Conservation (phyloP, 2,113 vertebrate species). For the Gavialis gangeticus region DNA sequence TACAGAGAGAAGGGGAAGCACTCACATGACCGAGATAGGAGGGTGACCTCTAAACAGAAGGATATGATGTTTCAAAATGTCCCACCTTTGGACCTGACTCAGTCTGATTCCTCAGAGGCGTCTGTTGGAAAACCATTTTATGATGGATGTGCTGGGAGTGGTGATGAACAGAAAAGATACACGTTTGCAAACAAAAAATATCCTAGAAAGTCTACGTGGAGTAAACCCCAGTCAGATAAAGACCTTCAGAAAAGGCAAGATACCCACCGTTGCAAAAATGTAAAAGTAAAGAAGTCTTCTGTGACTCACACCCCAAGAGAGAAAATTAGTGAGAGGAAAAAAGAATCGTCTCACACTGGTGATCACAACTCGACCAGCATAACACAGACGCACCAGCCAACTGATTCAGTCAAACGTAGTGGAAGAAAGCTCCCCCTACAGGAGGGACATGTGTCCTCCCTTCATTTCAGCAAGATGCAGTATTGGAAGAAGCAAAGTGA, state of each 20-base stretch:
- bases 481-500: conserved; percentile 84
- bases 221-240: conserved; percentile 82
- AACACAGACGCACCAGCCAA: conserved; percentile 59
- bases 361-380: conserved; percentile 56
- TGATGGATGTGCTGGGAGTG: conserved; percentile 69
- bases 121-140: conserved; percentile 71
- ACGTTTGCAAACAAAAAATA: conserved; percentile 76
- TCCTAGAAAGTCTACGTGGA: conserved; percentile 76
- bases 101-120: conserved; percentile 77
- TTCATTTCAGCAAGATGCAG: conserved; percentile 78
- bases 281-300: conserved; percentile 71
- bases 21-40: conserved; percentile 74
- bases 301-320: conserved; percentile 73
- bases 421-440: conserved; percentile 77
- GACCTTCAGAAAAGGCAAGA: conserved; percentile 76
- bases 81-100: conserved; percentile 68
- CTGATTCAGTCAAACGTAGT: conserved; percentile 69
- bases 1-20: conserved; percentile 81
- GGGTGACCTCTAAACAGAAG: conserved; percentile 75
- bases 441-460: conserved; percentile 78
- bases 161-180: conserved; percentile 76
- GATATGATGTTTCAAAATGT: conserved; percentile 70
- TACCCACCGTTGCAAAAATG: conserved; percentile 68
- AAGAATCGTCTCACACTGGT: conserved; percentile 66
- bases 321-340: conserved; percentile 72